phyloP scores from a whole-genome alignment of 2,888 invertebrate species.

The Andrena hattorfiana region DNA sequence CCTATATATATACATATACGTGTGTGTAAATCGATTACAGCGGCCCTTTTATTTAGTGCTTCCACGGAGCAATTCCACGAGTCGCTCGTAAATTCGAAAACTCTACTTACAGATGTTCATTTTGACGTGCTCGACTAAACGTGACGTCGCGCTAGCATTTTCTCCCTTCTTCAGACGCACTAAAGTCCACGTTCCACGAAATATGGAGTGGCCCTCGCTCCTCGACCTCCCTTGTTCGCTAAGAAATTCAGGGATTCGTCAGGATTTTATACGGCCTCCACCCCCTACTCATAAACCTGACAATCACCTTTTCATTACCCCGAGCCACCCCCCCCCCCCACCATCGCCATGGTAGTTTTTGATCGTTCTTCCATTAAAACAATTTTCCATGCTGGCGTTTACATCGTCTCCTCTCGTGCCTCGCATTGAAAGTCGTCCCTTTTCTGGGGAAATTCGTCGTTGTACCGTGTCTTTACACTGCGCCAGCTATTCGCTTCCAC shows the following conservation, averaged over 20 bases:
- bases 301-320: slow-evolving; percentile 63
- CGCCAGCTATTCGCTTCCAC: background rate
- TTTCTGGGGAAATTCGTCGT: slow-evolving; percentile 30
- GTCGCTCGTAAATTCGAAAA: slow-evolving; percentile 74
- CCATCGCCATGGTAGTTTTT: slow-evolving; percentile 42
- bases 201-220: slow-evolving; percentile 56
- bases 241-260: slow-evolving; percentile 66
- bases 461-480: slow-evolving; percentile 11
- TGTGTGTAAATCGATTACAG: slow-evolving; percentile 61
- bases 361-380: slow-evolving; percentile 66
- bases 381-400: slow-evolving; percentile 40
- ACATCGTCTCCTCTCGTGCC: slow-evolving; percentile 15
- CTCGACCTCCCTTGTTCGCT: slow-evolving; percentile 44
- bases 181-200: slow-evolving; percentile 58
- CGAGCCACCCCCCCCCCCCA: background rate
- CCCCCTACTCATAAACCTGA: slow-evolving; percentile 44
- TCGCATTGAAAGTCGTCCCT: slow-evolving; percentile 29
- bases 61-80: slow-evolving; percentile 57
- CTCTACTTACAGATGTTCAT: slow-evolving; percentile 74
- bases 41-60: slow-evolving; percentile 60
- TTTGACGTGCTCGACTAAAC: slow-evolving; percentile 73
- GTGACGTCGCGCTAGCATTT: slow-evolving; percentile 66
- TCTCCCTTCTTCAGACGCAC: slow-evolving; percentile 30
- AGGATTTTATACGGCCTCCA: slow-evolving; percentile 25
- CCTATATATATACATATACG: background rate